These are phyloP conservation scores for Medauroidea extradentata DNA, from an alignment of 1,140 invertebrate genomes.

Conservation along the genomic window DNA sequence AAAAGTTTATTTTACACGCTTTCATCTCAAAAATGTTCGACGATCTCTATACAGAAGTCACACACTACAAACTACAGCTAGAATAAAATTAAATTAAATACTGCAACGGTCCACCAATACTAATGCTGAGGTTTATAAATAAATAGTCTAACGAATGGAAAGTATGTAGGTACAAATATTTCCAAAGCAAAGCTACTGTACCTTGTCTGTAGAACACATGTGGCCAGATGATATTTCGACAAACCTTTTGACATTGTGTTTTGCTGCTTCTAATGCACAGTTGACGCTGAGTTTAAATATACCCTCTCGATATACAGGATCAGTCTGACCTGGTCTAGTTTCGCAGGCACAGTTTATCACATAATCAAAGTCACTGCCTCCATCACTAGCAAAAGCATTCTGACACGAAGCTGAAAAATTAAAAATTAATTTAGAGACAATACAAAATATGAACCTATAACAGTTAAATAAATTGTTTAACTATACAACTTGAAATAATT, in stretches of 20 bases:
- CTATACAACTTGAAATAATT: slow-evolving; percentile 4
- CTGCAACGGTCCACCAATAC: no score
- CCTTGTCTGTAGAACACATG: slow-evolving; percentile 75
- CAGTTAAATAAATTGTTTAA: not conserved
- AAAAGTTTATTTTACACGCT: no score
- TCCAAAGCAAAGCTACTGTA: slow-evolving; percentile 41
- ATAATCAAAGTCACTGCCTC: slow-evolving; percentile 62
- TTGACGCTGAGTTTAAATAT: slow-evolving; percentile 78
- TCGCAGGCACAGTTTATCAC: slow-evolving; percentile 88
- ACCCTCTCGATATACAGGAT: slow-evolving; percentile 85
- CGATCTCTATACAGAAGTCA: no score
- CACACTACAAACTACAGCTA: no score
- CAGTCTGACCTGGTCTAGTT: slow-evolving; percentile 80
- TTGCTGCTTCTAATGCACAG: slow-evolving; percentile 72
- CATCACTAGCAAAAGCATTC: slow-evolving; percentile 60
- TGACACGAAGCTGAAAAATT: slow-evolving; percentile 65
- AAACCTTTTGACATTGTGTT: slow-evolving; percentile 61
- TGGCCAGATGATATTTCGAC: slow-evolving; percentile 83
- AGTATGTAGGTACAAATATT: no score
- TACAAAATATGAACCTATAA: not conserved
- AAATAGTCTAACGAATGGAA: no score
- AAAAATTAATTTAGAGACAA: not conserved
- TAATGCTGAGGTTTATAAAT: no score
- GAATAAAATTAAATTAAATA: no score
- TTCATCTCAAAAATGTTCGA: no score